Base-by-base conservation (phyloP, 2,113 vertebrate genomes). In the Barbus barbus region DNA sequence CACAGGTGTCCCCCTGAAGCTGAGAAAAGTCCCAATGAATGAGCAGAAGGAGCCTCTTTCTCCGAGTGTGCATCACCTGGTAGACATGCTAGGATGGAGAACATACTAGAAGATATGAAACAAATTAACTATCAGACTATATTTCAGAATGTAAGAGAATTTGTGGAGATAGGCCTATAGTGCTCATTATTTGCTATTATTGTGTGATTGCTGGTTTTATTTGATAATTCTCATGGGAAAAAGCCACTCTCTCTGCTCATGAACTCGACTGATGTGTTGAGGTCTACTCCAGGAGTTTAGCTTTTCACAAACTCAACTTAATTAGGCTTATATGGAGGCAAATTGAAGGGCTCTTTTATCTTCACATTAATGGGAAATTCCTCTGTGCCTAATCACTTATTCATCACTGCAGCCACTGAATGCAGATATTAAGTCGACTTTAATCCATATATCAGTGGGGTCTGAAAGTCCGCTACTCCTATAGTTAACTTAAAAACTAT, bases 1-100 rank as follows among this genome's bases (percentile, higher is more conserved):
- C 26, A 71, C 76, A 86, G 85, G 75, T 86, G 80, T 83, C 63
- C n/a, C 16, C 24, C 31, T 80, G 20, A 63, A 81, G 51, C 36
- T 56, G 31, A 81, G 74, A 67, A 79, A 48, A 7, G 12, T 8
- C n/a, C n/a, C n/a, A n/a, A n/a, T 3, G 1, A 5, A 63, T 6
- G 60, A 78, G 56, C 53, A 38, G 33, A 41, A 36, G 36, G 53
- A 38, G 76, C 2, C 2, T 44, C 9, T 63, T 28, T 61, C 24
- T 58, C 22, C 24, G 18, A 13, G 14, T 6, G 9, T 31, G 11
- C 11, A 5, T 28, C 74, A 56, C 18, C 74, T 53, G 48, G 26
- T 11, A 33, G 28, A 69, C 26, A 12, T 36, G 20, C 20, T 33
- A 22, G 12, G 60, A 67, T 36, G 65, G 31, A 9, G 8, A 67